Evolutionary conservation across 53 echinoderm and acorn worm genomes (phyloP).

Genomic region (Pentamera pediparva): DNA sequence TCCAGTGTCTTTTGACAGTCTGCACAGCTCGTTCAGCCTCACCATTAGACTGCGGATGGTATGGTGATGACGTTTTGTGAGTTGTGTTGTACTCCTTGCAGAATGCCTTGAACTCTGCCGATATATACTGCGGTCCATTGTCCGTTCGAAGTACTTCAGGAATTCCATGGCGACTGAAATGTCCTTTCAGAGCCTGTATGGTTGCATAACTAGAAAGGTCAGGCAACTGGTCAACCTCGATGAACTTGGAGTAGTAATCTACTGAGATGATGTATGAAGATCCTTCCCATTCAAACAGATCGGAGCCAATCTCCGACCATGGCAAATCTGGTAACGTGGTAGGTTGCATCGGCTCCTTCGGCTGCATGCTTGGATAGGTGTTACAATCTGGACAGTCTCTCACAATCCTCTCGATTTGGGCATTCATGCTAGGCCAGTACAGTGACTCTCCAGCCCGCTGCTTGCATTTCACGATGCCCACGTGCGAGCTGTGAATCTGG

Average conservation of each 20-base stretch:
- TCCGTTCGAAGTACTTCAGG: slow-evolving; percentile 50
- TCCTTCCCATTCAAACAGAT: slow-evolving; percentile 44
- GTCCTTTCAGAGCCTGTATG: slow-evolving; percentile 37
- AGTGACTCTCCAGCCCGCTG: slow-evolving; percentile 42
- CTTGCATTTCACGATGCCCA: slow-evolving; percentile 50
- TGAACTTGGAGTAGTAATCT: slow-evolving; percentile 57
- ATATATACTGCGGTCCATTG: slow-evolving; percentile 50
- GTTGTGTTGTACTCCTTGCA: not conserved
- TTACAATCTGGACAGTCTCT: slow-evolving; percentile 45
- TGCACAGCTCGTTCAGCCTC: slow-evolving; percentile 23
- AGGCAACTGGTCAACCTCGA: slow-evolving; percentile 35
- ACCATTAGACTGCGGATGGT: slow-evolving; percentile 25
- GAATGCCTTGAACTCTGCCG: slow-evolving; percentile 33
- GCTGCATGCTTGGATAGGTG: slow-evolving; percentile 38
- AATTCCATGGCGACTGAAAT: slow-evolving; percentile 55
- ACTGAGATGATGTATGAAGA: slow-evolving; percentile 7
- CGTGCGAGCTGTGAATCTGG: slow-evolving; percentile 36
- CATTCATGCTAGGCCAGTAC: slow-evolving; percentile 55
- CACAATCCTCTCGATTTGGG: slow-evolving; percentile 38
- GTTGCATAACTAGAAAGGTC: slow-evolving; percentile 21
- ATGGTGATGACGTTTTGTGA: slow-evolving; percentile 10
- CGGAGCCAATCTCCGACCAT: slow-evolving; percentile 40
- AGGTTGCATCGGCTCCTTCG: slow-evolving; percentile 34
- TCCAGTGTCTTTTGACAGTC: slow-evolving; percentile 47
- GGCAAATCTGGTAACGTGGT: slow-evolving; percentile 37